Percentiles rank a stretch among this genome's conserved stretches.
These are phyloP conservation scores for Drosophila cardini DNA, from an alignment of 1,140 invertebrate species.

Conservation along the genomic window DNA sequence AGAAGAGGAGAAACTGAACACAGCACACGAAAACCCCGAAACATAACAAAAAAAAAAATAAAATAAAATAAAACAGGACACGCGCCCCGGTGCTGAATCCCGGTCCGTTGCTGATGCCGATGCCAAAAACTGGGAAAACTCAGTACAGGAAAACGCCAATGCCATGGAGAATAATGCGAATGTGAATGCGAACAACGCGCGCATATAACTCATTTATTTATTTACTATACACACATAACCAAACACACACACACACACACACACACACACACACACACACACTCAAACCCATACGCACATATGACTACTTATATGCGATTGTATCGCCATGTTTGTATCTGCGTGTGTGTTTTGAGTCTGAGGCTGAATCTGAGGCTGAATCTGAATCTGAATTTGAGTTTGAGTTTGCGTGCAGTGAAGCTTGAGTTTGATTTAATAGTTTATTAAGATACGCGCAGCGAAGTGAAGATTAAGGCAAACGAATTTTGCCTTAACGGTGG, in stretches of 20 bases:
- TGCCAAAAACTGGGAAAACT: conserved; percentile 58
- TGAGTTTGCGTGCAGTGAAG: conserved; percentile 71
- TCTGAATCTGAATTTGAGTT: too few species aligned
- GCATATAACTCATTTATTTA: conserved; percentile 82
- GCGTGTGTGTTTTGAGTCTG: conserved; percentile 25
- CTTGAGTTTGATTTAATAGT: conserved; percentile 82
- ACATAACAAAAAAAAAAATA: neutral
- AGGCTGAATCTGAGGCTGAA: too few species aligned
- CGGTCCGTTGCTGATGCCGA: neutral
- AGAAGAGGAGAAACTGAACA: conserved; percentile 11
- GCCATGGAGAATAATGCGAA: conserved; percentile 65
- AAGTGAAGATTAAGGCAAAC: conserved; percentile 78
- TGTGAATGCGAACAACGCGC: conserved; percentile 76
- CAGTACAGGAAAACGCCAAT: conserved; percentile 48
- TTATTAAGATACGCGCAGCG: conserved; percentile 80
- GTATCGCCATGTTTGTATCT: conserved; percentile 6
- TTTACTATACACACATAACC: conserved; percentile 55
- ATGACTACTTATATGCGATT: conserved; percentile 1
- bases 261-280: too few species aligned
- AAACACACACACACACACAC: too few species aligned
- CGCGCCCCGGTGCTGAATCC: conserved; percentile 23
- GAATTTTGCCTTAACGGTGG: conserved; percentile 67
- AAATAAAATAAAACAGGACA: conserved; percentile 42
- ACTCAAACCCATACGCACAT: too few species aligned
- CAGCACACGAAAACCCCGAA: conserved; percentile 3